Evolutionary conservation across 2,113 vertebrate genomes (phyloP).

Genomic region (Oreochromis tanganicae): DNA sequence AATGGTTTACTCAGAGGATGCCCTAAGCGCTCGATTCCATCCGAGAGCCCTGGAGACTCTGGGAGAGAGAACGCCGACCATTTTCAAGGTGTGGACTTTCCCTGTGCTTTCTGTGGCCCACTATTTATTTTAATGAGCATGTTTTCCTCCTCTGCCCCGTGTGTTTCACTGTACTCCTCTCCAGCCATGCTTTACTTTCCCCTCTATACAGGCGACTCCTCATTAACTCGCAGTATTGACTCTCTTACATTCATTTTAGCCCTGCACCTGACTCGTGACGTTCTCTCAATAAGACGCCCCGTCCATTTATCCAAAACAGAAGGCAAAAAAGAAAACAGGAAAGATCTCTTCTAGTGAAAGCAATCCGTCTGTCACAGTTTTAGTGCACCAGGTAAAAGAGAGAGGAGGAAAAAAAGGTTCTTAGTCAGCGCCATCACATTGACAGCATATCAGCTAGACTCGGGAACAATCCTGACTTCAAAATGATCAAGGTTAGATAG

Average conservation of each 20-base stretch:
- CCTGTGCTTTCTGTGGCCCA: background rate
- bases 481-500: constrained; percentile 59
- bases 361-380: constrained; percentile 27
- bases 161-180: constrained; percentile 17
- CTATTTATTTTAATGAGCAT: constrained; percentile 53
- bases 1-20: constrained; percentile 56
- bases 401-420: background rate
- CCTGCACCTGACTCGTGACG: constrained; percentile 17
- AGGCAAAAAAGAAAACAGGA: background rate
- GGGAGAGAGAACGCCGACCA: background rate
- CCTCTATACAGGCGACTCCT: constrained; percentile 3
- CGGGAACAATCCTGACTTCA: constrained; percentile 48
- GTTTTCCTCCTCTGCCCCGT: background rate
- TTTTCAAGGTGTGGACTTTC: constrained; percentile 37
- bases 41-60: constrained; percentile 16
- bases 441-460: constrained; percentile 40
- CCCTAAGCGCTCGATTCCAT: constrained; percentile 43
- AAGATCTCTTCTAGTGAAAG: background rate
- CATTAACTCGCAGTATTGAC: constrained; percentile 33
- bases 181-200: constrained; percentile 6
- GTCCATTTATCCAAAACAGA: constrained; percentile 20
- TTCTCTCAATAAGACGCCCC: constrained; percentile 29
- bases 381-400: background rate
- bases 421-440: constrained; percentile 34
- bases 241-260: background rate